A percentile compares a stretch with the other conserved stretches of the same genome.
These are phyloP conservation scores for Porites australiensis DNA, from an alignment of 64 coral and sea anemone species.

Conservation along the genomic window DNA sequence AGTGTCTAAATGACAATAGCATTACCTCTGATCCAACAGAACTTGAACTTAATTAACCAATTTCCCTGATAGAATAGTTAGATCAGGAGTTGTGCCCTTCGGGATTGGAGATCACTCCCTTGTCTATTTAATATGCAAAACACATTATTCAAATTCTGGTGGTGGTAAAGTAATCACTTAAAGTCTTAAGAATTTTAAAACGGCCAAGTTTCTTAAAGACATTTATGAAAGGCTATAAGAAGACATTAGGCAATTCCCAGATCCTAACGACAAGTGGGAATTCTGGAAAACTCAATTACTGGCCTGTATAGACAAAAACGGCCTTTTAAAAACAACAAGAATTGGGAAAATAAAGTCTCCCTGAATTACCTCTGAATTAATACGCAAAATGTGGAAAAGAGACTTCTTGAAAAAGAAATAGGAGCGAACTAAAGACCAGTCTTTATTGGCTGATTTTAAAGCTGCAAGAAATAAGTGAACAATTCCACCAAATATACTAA, in stretches of 20 bases:
- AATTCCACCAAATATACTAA: constrained; percentile 69
- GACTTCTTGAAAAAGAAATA: constrained; percentile 68
- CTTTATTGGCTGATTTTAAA: constrained; percentile 61
- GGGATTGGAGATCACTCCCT: no score
- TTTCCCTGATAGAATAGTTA: no score
- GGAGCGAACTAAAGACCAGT: constrained; percentile 31
- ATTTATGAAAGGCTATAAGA: background rate
- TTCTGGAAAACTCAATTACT: constrained; percentile 63
- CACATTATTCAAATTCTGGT: no score
- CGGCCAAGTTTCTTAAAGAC: background rate
- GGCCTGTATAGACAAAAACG: constrained; percentile 54
- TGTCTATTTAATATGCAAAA: no score
- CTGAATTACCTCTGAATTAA: constrained; percentile 39
- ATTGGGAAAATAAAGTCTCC: constrained; percentile 70
- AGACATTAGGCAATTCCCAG: constrained; percentile 38
- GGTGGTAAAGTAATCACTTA: background rate
- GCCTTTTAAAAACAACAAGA: constrained; percentile 64
- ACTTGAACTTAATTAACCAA: background rate
- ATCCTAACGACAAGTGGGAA: constrained; percentile 71
- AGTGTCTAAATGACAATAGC: background rate
- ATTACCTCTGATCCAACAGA: constrained; percentile 1
- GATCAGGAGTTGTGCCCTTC: no score
- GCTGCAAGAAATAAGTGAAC: constrained; percentile 64
- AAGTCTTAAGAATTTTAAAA: constrained; percentile 36
- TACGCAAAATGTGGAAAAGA: constrained; percentile 63